phyloP scores from a whole-genome alignment of 2,113 vertebrate species.

The Tachysurus fulvidraco region DNA sequence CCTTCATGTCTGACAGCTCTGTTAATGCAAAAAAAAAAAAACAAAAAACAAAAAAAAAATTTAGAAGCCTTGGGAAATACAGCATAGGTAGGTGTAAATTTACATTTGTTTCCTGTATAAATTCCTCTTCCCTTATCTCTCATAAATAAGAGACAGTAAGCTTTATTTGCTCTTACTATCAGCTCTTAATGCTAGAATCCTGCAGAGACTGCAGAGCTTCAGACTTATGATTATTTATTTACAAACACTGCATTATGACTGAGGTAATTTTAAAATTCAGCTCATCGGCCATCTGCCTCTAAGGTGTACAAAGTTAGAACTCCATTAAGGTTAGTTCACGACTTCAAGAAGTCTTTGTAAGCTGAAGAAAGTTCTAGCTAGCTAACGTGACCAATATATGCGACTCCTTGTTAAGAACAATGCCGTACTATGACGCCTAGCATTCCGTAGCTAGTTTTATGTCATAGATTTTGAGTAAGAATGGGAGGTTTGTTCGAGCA shows the following conservation, averaged over 20 bases:
- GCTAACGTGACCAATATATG: background rate
- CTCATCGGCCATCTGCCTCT: background rate
- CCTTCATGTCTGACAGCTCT: constrained; percentile 6
- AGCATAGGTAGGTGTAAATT: background rate
- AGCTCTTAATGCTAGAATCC: background rate
- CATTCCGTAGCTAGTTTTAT: background rate
- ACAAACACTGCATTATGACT: background rate
- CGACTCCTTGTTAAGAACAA: background rate
- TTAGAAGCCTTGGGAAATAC: background rate
- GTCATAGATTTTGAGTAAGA: no score
- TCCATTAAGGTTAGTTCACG: background rate
- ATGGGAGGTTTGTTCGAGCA: background rate
- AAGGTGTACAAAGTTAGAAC: background rate
- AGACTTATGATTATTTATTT: background rate
- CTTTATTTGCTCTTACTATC: background rate
- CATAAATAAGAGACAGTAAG: background rate
- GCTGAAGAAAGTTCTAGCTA: background rate
- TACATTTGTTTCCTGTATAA: background rate
- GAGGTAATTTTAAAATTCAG: background rate
- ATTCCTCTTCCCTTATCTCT: background rate
- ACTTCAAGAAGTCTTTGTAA: background rate
- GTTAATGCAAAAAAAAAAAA: background rate
- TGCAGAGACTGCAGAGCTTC: background rate
- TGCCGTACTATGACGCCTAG: background rate
- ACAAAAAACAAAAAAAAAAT: no score